Evolutionary conservation across 2,113 vertebrate species (phyloP), one percentile per base, ranked within the genome.

Genomic region (Heterotilapia buettikoferi): DNA sequence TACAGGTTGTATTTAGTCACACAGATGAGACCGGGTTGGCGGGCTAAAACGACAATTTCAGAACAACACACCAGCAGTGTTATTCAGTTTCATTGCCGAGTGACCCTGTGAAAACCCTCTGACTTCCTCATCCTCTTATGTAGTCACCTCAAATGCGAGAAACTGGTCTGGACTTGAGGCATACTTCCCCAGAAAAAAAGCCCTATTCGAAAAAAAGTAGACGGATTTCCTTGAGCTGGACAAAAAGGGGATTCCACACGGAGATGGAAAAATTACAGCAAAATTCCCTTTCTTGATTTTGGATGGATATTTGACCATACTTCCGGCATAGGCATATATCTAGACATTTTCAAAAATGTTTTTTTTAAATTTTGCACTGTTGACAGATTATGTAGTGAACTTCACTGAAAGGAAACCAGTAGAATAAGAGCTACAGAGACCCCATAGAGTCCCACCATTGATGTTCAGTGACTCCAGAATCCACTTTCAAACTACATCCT

Each of bases 401-500:
- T 83, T 52, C 79, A 53, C 79, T 50, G 54, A 79, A 63, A 86
- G 90, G 80, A 78, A 52, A 47, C 53, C 24, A 81, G 84, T 50
- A 87, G 33, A 92, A 88, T 85, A 71, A 84, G 66, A 79, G 84
- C 43, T 87, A 89, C 87, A 94, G 86, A 90, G 89, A 91, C 86
- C 92, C 80, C 88, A 93, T 80, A 93, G 92, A 93, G 86, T 84
- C 90, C 92, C 87, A 91, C 86, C 88, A 94, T 89, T 91, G 91
- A 93, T 96, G 95, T 93, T 92, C 92, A 91, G 90, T 94, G 92
- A 96, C 91, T 94, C 91, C 88, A 95, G 94, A 96, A 91, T 97
- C 95, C 94, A 94, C 95, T 97, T 96, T 96, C 95, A 95, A 92
- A 94, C 92, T 92, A 92, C 94, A 94, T 96, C 94, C 95, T 96